Conservation (phyloP, 2,113 vertebrate species). For the Thunnus maccoyii region DNA sequence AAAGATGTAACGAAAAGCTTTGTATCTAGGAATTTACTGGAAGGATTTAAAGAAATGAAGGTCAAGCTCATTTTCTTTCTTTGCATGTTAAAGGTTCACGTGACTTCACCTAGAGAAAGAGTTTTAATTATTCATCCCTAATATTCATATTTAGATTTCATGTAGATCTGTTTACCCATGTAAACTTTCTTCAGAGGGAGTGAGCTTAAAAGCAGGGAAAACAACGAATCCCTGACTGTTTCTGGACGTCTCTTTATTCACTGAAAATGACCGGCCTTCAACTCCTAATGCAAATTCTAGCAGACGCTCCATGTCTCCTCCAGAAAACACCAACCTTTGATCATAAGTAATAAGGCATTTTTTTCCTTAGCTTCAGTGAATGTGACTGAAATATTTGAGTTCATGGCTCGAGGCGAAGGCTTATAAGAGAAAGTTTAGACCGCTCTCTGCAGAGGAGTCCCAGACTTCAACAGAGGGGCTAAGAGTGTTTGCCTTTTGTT, state of each 20-base stretch:
- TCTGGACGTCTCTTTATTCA: slow-evolving; percentile 55
- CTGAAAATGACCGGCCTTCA: slow-evolving; percentile 69
- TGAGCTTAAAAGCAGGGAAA: slow-evolving; percentile 37
- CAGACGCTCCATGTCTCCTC: slow-evolving; percentile 67
- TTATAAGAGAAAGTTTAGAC: slow-evolving; percentile 78
- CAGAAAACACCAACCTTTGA: slow-evolving; percentile 81
- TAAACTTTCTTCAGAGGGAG: slow-evolving; percentile 60
- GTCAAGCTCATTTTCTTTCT: background rate
- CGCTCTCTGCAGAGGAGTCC: slow-evolving; percentile 67
- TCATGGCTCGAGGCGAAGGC: slow-evolving; percentile 70
- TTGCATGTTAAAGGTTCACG: background rate
- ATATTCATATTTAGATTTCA: slow-evolving; percentile 28
- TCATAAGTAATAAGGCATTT: slow-evolving; percentile 77
- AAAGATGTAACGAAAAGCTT: background rate
- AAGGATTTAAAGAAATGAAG: background rate
- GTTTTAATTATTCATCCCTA: background rate
- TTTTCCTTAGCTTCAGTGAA: slow-evolving; percentile 56
- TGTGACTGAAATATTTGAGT: slow-evolving; percentile 80
- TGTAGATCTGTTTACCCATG: slow-evolving; percentile 26
- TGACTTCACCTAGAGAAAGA: background rate
- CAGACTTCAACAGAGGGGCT: slow-evolving; percentile 74
- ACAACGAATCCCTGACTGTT: slow-evolving; percentile 36
- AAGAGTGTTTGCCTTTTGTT: slow-evolving; percentile 60
- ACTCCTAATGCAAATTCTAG: slow-evolving; percentile 72
- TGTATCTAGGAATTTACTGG: background rate